Percentiles rank a stretch among this genome's conserved stretches.
Evolutionary conservation across 2,888 invertebrate genomes (phyloP).

Genomic region (Phalera bucephala): DNA sequence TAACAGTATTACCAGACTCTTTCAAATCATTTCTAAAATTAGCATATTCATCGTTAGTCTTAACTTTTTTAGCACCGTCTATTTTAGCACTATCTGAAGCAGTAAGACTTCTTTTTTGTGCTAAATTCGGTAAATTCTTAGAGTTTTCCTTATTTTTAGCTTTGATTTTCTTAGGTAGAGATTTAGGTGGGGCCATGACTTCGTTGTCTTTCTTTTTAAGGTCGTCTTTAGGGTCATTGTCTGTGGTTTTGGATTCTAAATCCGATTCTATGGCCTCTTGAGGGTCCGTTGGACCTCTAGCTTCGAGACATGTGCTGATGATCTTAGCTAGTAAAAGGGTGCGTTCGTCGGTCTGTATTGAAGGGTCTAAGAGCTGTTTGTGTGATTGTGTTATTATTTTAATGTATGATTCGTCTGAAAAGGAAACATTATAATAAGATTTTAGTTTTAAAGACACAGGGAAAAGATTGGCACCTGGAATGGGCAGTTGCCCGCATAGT

Average conservation of each 20-base stretch:
- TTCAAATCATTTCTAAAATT: conserved; percentile 3
- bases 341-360: conserved; percentile 57
- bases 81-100: conserved; percentile 9
- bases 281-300: conserved; percentile 35
- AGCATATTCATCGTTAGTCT: conserved; percentile 4
- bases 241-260: conserved; percentile 27
- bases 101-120: conserved; percentile 17
- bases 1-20: conserved; percentile 4
- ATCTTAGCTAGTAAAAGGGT: conserved; percentile 58
- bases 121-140: too few relatives aligned
- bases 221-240: conserved; percentile 16
- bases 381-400: conserved; percentile 54
- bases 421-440: too few relatives aligned
- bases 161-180: conserved; percentile 56
- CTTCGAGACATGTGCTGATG: conserved; percentile 59
- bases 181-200: conserved; percentile 67
- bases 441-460: too few relatives aligned
- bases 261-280: conserved; percentile 28
- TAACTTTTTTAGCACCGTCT: conserved; percentile 13
- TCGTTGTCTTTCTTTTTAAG: conserved; percentile 28
- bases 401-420: conserved; percentile 61
- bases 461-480: too few relatives aligned
- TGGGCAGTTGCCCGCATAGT: too few relatives aligned
- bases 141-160: conserved; percentile 9
- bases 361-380: conserved; percentile 53